Base-by-base conservation (phyloP, 2,113 vertebrate species). In the Erpornis zantholeuca region DNA sequence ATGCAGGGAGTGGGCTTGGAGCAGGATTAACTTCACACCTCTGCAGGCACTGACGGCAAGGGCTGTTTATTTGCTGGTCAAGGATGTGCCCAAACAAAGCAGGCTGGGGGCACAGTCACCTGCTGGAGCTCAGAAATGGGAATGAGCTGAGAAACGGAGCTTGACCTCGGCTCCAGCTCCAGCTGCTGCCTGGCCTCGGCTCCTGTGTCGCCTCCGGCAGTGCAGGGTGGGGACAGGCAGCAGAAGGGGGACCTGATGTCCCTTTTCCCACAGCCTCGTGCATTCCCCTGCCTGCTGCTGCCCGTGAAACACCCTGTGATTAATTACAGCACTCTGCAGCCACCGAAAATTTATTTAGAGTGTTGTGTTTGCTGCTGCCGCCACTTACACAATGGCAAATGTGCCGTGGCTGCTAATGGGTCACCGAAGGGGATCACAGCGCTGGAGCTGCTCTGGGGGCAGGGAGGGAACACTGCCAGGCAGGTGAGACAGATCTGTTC, bases 321-420 rank as follows among this genome's bases (percentile, higher is more conserved):
- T 94, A 88, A 95, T 95, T 63, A 54, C 6, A 73, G 45, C 19
- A 5, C 69, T 86, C 50, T 4, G 6, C 17, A 12, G 84, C 76
- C 15, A 6, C 66, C 1, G 5, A 72, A 86, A 88, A 91, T 73
- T 90, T 88, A 86, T 96, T 82, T 93, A 65, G 64, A 38, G 61
- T 73, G 85, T 79, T 45, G 22, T 56, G 33, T 76, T 92, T 83
- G 94, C 88, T 94, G 88, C 70, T 29, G 54, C 80, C 27, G 64
- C 86, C 81, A 56, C 66, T 83, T 77, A 56, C 53, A 28, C 50
- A n/a, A 15, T 36, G 66, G 94, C 38, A 53, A 66, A 88, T 86
- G 63, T 77, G 86, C 82, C 3, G 7, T 81, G 94, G 71, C 69
- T 77, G 86, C 70, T 71, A 35, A 78, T 56, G 93, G 96, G 88